Evolutionary conservation across 2,113 vertebrate species (phyloP), one percentile per base, ranked within the genome.

Genomic region (Daphoenositta chrysoptera): DNA sequence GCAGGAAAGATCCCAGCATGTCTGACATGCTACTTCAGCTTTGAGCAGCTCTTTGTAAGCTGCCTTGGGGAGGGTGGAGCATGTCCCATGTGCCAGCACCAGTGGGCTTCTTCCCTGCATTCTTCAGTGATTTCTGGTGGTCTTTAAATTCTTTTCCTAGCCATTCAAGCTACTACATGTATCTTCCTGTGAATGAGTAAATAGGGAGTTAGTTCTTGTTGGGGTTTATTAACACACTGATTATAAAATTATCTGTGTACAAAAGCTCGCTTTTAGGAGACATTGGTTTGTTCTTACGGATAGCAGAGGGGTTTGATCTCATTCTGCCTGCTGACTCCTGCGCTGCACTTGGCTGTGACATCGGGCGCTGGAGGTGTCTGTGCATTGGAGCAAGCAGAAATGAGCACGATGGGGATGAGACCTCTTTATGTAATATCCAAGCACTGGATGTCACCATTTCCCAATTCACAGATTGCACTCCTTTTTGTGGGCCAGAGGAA

Each of bases 391-490:
- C 42, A 31, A 33, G 37, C 58, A 7, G 20, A 23, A 21, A n/a
- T 0, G 9, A 17, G 64, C 44, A 11, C 0, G 0, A 5, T 2
- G 22, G 65, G 64, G 48, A 53, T 76, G 45, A 40, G 4, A 31
- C 12, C 1, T 6, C 77, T 54, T 53, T 8, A 16, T 7, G 2
- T 64, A 20, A 14, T 26, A 3, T 30, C 66, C 73, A 68, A 90
- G 92, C 90, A 75, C 79, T 92, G 95, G 87, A 89, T 94, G 93
- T 95, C 92, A 91, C 63, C 70, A 7, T 93, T 91, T 83, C 82
- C 76, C 79, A 70, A 27, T 66, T 88, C 30, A 45, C 42, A 4
- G 1, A 57, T 42, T 57, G 61, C 60, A 18, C 0, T 61, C 16
- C n/a, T 76, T 61, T 60, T 21, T 42, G 39, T 33, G 78, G 57